Evolutionary conservation across 2,797 vertebrate species (phyloP), one percentile per base, ranked within the genome.

Genomic region (Cyclura pinguis): DNA sequence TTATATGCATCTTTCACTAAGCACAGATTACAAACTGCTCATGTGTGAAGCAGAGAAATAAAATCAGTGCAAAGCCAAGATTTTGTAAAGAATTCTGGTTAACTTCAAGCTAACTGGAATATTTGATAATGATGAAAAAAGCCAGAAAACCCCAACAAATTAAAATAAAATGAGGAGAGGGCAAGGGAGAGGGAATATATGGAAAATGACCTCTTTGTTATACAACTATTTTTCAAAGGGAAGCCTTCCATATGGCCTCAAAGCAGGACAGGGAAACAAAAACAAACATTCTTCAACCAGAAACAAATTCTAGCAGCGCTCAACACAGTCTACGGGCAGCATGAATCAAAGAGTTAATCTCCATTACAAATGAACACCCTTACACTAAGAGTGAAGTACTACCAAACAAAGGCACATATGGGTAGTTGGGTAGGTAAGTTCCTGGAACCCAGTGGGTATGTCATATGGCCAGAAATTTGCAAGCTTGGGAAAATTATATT

Each of bases 1-100:
- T 88, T 35, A 91, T 89, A 94, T 73, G 89, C 88, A 94, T 84
- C 88, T 87, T 95, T 94, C 89, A 92, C 86, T 35, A 94, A 93
- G 95, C 94, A 94, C 64, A 93, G 47, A 94, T 84, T 87, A 0
- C 52, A 89, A 88, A 73, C 72, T 52, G 74, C 74, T 84, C 29
- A 32, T 52, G 18, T 24, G 55, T 24, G 18, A 57, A 50, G 10
- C 27, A 89, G 24, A 81, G 73, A 88, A 86, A 72, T 38, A 18
- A 80, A 73, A 84, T 88, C 72, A 57, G 0, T 0, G 86, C 27
- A 69, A 85, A 77, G 35, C 4, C 50, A 52, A 90, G 87, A n/a
- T 32, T n/a, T 50, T 87, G 24, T 12, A 64, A 22, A 89, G 87
- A 64, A 91, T 50, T 8, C 16, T 27, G 35, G 18, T 42, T 52